Conservation (phyloP, 2,113 vertebrate species). For the Ancistrus triradiatus region DNA sequence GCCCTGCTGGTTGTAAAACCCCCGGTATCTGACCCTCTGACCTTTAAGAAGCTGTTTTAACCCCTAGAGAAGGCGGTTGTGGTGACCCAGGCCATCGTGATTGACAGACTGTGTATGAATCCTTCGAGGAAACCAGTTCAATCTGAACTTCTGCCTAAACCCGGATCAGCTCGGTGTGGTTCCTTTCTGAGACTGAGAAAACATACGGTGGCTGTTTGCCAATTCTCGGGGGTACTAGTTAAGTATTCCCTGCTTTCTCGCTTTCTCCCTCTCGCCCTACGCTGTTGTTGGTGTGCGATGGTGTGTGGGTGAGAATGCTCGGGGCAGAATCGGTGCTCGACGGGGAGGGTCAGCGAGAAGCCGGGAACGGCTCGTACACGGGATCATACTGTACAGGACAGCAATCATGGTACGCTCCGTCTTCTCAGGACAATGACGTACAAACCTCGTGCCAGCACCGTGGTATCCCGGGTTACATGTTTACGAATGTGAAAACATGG, state of each 20-base stretch:
- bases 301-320: neutral
- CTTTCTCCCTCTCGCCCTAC: neutral
- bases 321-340: neutral
- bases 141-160: neutral
- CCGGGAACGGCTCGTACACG: neutral
- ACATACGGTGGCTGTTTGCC: neutral
- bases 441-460: neutral
- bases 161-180: neutral
- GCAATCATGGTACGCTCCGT: neutral
- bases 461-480: too few species aligned
- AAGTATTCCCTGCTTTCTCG: conserved; percentile 9
- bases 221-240: conserved; percentile 2
- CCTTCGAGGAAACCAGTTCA: neutral
- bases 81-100: neutral
- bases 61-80: neutral
- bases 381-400: conserved; percentile 1
- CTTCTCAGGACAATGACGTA: conserved; percentile 7
- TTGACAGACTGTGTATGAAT: neutral
- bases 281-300: conserved; percentile 8
- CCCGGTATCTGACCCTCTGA: conserved; percentile 17
- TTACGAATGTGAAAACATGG: too few species aligned
- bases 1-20: conserved; percentile 19
- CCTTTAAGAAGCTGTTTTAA: conserved; percentile 31
- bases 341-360: conserved; percentile 2
- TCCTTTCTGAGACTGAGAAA: neutral